These are phyloP conservation scores for Colletes latitarsis DNA, from an alignment of 1,140 invertebrate genomes.

Conservation along the genomic window DNA sequence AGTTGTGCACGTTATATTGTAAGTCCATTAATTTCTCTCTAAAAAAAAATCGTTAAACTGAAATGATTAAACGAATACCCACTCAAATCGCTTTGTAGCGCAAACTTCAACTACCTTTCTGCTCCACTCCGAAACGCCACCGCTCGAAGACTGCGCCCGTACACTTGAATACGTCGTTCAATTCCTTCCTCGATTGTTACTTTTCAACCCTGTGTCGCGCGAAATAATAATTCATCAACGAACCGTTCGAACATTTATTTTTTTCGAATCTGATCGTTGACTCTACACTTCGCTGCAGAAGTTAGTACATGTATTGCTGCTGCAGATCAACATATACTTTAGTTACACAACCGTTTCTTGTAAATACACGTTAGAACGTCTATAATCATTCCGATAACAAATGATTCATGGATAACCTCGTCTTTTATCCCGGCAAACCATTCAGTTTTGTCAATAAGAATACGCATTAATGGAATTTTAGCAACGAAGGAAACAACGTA, in stretches of 20 bases:
- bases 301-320: no score
- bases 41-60: background rate
- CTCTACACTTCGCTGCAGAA: background rate
- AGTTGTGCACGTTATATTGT: background rate
- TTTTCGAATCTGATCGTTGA: background rate
- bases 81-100: slow-evolving; percentile 7
- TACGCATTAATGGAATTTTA: background rate
- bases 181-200: background rate
- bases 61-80: background rate
- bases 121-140: background rate
- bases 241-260: no score
- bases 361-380: background rate
- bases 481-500: background rate
- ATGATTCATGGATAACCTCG: slow-evolving; percentile 14
- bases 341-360: background rate
- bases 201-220: no score
- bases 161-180: background rate
- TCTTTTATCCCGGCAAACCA: background rate
- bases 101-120: slow-evolving; percentile 13
- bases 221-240: no score
- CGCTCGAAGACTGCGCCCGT: slow-evolving; percentile 26
- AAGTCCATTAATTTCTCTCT: background rate
- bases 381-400: slow-evolving; percentile 22
- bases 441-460: background rate
- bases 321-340: background rate